phyloP scores from a whole-genome alignment of 2,797 vertebrate species.

The Lithobates pipiens region DNA sequence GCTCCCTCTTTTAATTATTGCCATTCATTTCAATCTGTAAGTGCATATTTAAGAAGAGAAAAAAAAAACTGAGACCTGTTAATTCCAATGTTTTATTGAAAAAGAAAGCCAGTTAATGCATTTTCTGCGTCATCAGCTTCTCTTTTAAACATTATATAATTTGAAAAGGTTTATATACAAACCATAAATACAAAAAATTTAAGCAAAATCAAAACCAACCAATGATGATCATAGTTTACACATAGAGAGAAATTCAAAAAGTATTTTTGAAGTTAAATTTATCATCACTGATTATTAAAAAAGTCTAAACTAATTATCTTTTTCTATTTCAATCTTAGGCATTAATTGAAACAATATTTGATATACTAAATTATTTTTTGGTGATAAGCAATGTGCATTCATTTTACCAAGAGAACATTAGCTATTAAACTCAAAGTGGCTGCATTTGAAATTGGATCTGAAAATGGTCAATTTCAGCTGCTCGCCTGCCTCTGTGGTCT shows the following conservation, averaged over 20 bases:
- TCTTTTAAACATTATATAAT: slow-evolving; percentile 22
- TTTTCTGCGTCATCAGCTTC: slow-evolving; percentile 39
- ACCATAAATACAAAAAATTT: background rate
- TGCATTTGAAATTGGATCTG: slow-evolving; percentile 28
- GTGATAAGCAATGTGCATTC: slow-evolving; percentile 21
- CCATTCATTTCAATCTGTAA: slow-evolving; percentile 31
- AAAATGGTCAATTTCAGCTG: slow-evolving; percentile 15
- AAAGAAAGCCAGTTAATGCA: slow-evolving; percentile 45
- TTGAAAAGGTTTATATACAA: slow-evolving; percentile 31
- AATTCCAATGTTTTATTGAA: slow-evolving; percentile 39
- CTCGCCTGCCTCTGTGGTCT: slow-evolving; percentile 8
- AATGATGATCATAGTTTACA: background rate
- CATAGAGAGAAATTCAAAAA: slow-evolving; percentile 8
- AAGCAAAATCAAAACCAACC: background rate
- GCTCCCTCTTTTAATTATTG: slow-evolving; percentile 32
- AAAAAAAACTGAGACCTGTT: slow-evolving; percentile 30
- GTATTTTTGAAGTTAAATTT: slow-evolving; percentile 16
- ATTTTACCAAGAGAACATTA: slow-evolving; percentile 27
- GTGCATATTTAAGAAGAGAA: slow-evolving; percentile 40
- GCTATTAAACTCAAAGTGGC: slow-evolving; percentile 20
- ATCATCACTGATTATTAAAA: slow-evolving; percentile 5
- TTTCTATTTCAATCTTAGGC: slow-evolving; percentile 22
- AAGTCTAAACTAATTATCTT: slow-evolving; percentile 31
- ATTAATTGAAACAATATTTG: slow-evolving; percentile 33
- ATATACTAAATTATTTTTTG: slow-evolving; percentile 25